Percentiles rank a stretch among this genome's conserved stretches.
Conservation (phyloP, 2,113 vertebrate genomes). For the Dicentrarchus labrax region DNA sequence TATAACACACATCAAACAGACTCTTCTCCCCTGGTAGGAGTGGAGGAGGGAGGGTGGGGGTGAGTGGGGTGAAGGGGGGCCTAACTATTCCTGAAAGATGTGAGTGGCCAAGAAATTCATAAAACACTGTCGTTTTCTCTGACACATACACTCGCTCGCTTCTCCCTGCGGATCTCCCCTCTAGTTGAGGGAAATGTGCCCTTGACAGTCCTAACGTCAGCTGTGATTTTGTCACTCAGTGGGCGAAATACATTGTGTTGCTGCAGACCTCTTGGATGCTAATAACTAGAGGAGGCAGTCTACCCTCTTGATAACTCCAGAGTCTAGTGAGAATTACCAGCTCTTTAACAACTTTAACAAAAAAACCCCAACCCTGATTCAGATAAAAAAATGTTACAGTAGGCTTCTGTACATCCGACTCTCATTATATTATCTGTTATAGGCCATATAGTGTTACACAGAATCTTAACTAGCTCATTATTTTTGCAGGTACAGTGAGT, state of each 20-base stretch:
- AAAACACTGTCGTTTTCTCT: conserved; percentile 72
- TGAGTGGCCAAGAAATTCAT: conserved; percentile 76
- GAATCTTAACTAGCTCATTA: conserved; percentile 46
- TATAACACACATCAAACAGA: conserved; percentile 66
- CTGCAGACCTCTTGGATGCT: conserved; percentile 58
- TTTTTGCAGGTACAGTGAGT: conserved; percentile 37
- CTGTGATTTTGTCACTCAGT: conserved; percentile 82
- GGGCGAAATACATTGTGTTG: conserved; percentile 61
- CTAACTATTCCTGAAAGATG: conserved; percentile 71
- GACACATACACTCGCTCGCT: conserved; percentile 62
- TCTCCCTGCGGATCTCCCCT: conserved; percentile 74
- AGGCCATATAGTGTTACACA: neutral
- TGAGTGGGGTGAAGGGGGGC: neutral
- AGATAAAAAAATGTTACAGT: conserved; percentile 2
- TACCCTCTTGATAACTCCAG: conserved; percentile 43
- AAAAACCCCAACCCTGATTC: conserved; percentile 1
- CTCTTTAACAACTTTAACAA: conserved; percentile 48
- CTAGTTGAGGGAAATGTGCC: conserved; percentile 75
- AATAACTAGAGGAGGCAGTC: conserved; percentile 60
- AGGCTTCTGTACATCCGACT: neutral
- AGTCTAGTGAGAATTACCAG: conserved; percentile 45
- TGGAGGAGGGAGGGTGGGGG: neutral
- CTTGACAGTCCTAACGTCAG: conserved; percentile 77
- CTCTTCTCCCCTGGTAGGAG: conserved; percentile 35
- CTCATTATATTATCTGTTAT: conserved; percentile 35